Evolutionary conservation across 2,797 vertebrate species (phyloP).

Genomic region (Brotula barbata): DNA sequence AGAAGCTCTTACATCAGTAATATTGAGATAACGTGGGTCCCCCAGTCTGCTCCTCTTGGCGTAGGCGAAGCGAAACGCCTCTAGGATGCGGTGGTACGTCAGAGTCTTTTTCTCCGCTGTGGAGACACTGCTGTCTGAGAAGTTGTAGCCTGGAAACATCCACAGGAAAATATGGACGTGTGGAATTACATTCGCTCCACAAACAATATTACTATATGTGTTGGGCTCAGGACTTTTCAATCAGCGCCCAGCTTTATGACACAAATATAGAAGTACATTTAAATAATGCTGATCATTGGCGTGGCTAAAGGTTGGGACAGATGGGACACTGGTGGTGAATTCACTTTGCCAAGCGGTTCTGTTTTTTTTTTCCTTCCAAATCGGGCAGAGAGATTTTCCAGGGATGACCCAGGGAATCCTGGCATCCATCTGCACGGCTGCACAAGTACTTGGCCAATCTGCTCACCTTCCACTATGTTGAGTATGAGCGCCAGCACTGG

Average conservation of each 20-base stretch:
- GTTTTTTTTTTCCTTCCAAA: conserved; percentile 44
- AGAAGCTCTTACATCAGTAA: conserved; percentile 86
- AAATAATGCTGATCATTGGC: conserved; percentile 17
- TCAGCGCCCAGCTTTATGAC: too few species aligned
- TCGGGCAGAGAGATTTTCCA: conserved; percentile 31
- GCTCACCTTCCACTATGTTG: conserved; percentile 92
- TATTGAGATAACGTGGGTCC: conserved; percentile 89
- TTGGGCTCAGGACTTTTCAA: too few species aligned
- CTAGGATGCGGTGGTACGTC: conserved; percentile 93
- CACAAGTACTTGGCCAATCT: conserved; percentile 42
- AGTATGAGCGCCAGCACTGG: conserved; percentile 92
- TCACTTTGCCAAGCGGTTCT: conserved; percentile 46
- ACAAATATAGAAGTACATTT: too few species aligned
- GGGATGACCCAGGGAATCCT: conserved; percentile 65
- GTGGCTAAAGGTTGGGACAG: conserved; percentile 38
- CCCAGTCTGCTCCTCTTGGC: conserved; percentile 93
- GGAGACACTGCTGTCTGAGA: conserved; percentile 83
- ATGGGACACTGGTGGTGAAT: conserved; percentile 42
- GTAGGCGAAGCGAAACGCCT: conserved; percentile 95
- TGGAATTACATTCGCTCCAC: too few species aligned
- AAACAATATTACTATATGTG: too few species aligned
- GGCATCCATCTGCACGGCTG: conserved; percentile 58
- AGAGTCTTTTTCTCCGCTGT: conserved; percentile 83
- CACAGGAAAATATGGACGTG: conserved; percentile 32
- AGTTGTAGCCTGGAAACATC: conserved; percentile 85